Evolutionary conservation across 1,140 invertebrate species (phyloP), one percentile per base, ranked within the genome.

Genomic region (Saccostrea cuccullata): DNA sequence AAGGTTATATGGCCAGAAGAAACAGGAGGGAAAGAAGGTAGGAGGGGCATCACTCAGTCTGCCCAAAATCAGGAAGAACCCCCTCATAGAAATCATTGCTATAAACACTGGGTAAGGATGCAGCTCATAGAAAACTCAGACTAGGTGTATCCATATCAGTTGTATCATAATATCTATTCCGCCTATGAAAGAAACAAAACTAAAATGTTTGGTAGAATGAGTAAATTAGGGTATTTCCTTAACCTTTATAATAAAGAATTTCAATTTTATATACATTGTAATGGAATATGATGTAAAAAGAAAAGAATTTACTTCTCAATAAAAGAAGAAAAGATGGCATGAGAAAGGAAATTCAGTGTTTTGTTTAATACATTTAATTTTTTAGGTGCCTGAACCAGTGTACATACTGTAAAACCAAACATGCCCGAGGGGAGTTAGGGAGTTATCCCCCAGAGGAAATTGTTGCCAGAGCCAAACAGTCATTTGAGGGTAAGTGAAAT

Each of bases 381-480:
- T 89, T 6, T 87, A 95, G 98, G 0, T 99, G 99, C 94, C 95
- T 99, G 6, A 99, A 99, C 95, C 98, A 99, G 91, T 99, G 99
- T 94, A 99, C 99, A 0, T 99, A 99, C 94, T 99, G 99, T 93
- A 99, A 99, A 95, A 99, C 99, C 0, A 99, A 99, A 94, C 98
- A 99, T 95, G 99, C 99, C 0, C 95, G 99, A 89, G 99, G 99
- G 0, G 97, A 99, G 94, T 94, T 99, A 1, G 98, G 98, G 0
- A 99, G 98, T 94, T 99, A 99, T 95, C 96, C 97, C 0, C 97
- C 98, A 0, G 94, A 96, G 55, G 96, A 96, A 86, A 96, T 96
- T 86, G 95, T 96, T 5, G 94, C 94, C 40, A 92, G 96, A 91
- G 96, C 96, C 23, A 91, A 92, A 87, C 98, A 98, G 95, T 98